Base-by-base conservation (phyloP, 2,797 vertebrate genomes). In the Bryconaethiops microstoma region DNA sequence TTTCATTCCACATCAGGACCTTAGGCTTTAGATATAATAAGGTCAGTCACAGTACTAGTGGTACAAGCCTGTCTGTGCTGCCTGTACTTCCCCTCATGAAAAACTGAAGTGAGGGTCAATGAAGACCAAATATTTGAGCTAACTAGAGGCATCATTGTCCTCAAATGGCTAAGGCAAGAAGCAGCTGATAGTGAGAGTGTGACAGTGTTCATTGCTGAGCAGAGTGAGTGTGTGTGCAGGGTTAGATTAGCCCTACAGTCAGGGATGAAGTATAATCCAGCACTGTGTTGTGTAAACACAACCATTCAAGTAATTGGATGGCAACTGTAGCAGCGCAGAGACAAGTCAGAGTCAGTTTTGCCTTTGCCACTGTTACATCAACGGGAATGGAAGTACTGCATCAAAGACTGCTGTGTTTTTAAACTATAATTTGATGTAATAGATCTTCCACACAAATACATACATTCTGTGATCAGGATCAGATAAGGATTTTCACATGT, bases 221-320 rank as follows among this genome's bases (percentile, higher is more conserved):
- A 10, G n/a, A 65, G 21, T 72, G 8, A n/a, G 55, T 73, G 21
- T 72, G 8, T 45, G 54, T 45, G 62, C 42, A n/a, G 55, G 21
- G 52, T 16, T 40, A 12, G 74, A 64, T 67, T 74, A 62, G 52
- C 16, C 75, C 68, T 52, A 65, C 1, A 14, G 50, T 42, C 64
- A 82, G 60, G 72, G 68, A 54, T 59, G 59, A 21, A 50, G 55
- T 8, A 48, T 77, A 73, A 73, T 74, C 70, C 23, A 64, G 9
- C 55, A 45, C 55, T 48, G 60, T 74, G 69, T 78, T 81, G 71
- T 68, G 70, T 77, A 68, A 80, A 80, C 82, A 80, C 64, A 35
- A 45, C 25, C 23, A 7, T 4, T 70, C n/a, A n/a, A 25, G 50
- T 76, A 83, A 76, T 42, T 72, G 60, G 67, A 79, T 71, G 65